Evolutionary conservation across 2,888 invertebrate genomes (phyloP).

Genomic region (Polydrusus cervinus): DNA sequence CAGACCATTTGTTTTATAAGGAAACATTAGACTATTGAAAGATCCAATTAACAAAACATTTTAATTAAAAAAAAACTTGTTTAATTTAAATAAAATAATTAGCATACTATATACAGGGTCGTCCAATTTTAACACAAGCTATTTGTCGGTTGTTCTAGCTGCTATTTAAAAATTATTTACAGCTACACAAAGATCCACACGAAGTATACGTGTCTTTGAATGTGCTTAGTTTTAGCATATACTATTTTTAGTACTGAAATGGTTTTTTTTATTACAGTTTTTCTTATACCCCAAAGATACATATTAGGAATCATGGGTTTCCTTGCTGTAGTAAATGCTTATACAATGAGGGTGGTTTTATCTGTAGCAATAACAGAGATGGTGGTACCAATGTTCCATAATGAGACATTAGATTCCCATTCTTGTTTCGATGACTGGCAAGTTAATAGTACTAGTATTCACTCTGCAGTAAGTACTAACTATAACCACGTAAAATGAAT

Average conservation of each 20-base stretch:
- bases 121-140: too few species aligned
- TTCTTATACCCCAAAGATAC: conserved; percentile 80
- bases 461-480: conserved; percentile 35
- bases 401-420: conserved; percentile 71
- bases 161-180: too few species aligned
- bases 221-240: too few species aligned
- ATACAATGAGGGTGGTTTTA: conserved; percentile 70
- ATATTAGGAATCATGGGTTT: conserved; percentile 75
- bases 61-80: too few species aligned
- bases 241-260: too few species aligned
- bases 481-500: too few species aligned
- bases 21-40: too few species aligned
- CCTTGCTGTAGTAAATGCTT: conserved; percentile 70
- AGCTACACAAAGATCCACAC: too few species aligned
- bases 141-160: too few species aligned
- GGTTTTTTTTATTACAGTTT: conserved; percentile 71
- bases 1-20: not conserved
- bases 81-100: too few species aligned
- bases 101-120: too few species aligned
- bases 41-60: not conserved
- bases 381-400: conserved; percentile 66
- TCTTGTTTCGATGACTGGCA: conserved; percentile 68
- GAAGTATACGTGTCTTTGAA: too few species aligned
- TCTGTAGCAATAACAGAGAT: conserved; percentile 72
- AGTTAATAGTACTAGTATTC: conserved; percentile 39